Evolutionary conservation across 1,140 invertebrate species (phyloP).

Genomic region (Periplaneta americana): DNA sequence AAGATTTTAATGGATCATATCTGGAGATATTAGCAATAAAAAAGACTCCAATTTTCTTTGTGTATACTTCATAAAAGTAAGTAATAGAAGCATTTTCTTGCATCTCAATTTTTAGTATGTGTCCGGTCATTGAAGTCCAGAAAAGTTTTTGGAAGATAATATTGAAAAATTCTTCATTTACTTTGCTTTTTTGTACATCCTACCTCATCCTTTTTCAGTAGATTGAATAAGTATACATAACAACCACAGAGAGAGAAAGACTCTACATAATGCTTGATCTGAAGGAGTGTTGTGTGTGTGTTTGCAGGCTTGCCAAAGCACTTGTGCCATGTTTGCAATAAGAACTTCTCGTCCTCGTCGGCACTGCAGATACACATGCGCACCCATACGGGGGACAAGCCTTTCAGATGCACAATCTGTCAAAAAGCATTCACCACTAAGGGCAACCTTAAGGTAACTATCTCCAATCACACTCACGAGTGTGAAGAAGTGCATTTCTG

Average conservation of each 20-base stretch:
- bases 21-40: too few relatives aligned
- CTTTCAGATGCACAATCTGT: slow-evolving; percentile 92
- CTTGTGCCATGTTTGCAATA: slow-evolving; percentile 93
- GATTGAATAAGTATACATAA: neutral
- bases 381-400: slow-evolving; percentile 96
- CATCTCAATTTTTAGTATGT: too few relatives aligned
- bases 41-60: too few relatives aligned
- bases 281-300: slow-evolving; percentile 37
- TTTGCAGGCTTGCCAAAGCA: slow-evolving; percentile 72
- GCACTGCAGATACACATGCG: slow-evolving; percentile 97
- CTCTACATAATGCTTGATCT: neutral
- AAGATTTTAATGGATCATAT: too few relatives aligned
- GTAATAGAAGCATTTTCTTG: too few relatives aligned
- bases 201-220: neutral
- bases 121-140: neutral
- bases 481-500: neutral
- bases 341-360: slow-evolving; percentile 95
- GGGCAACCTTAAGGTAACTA: slow-evolving; percentile 91
- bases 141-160: neutral
- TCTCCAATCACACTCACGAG: neutral
- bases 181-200: neutral
- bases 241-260: neutral
- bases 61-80: too few relatives aligned
- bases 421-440: slow-evolving; percentile 96
- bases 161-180: neutral